These are phyloP conservation scores for Xenus cinereus DNA, from an alignment of 2,113 vertebrate species.

Conservation along the genomic window DNA sequence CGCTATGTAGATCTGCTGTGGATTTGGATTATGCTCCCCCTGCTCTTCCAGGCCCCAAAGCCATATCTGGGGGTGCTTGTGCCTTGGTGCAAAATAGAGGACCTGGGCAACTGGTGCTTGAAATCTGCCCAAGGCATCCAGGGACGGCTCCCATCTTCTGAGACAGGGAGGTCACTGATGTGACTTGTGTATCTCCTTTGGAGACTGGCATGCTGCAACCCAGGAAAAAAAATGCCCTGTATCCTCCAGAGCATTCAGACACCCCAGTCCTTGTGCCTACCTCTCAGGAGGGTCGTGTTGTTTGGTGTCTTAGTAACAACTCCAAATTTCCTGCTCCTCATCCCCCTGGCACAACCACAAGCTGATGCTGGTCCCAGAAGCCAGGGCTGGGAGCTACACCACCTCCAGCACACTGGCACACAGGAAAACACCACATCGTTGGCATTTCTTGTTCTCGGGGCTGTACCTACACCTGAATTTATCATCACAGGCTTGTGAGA, in stretches of 20 bases:
- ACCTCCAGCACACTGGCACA: accelerated
- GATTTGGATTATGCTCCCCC: background rate
- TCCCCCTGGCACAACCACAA: accelerated
- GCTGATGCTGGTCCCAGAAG: background rate
- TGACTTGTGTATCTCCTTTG: background rate
- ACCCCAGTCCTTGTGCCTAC: background rate
- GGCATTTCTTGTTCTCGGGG: background rate
- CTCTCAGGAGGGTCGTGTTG: background rate
- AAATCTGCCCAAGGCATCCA: background rate
- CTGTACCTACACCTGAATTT: background rate
- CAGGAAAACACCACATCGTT: background rate
- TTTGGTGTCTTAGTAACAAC: background rate
- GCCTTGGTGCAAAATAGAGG: background rate
- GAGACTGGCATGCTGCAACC: background rate
- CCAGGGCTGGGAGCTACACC: background rate
- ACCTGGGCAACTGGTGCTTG: background rate
- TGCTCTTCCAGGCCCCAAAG: background rate
- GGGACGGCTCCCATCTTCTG: background rate
- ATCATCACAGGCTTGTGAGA: background rate
- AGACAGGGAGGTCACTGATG: accelerated
- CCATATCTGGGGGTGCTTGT: background rate
- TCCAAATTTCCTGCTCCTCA: background rate
- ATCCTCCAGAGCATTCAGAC: background rate
- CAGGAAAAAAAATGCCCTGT: background rate
- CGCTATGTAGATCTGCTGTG: background rate